These are phyloP conservation scores for Ataeniobius toweri DNA, from an alignment of 2,797 vertebrate species.

Conservation along the genomic window DNA sequence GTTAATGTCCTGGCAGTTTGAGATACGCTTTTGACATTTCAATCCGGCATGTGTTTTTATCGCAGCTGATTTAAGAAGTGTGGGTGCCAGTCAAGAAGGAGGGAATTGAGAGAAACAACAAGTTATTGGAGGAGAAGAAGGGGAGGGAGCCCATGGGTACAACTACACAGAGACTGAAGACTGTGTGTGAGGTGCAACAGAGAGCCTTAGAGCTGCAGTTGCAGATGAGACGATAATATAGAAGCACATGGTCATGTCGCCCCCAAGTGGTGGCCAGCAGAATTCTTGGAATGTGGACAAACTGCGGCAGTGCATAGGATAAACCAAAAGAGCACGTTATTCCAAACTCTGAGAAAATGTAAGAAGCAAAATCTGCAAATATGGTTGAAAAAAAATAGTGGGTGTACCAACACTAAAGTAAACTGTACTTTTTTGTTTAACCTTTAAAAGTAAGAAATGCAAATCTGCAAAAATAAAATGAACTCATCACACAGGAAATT, in stretches of 20 bases:
- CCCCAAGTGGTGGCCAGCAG: constrained; percentile 73
- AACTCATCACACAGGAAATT: constrained; percentile 25
- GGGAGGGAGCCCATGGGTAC: constrained; percentile 29
- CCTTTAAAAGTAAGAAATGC: constrained; percentile 33
- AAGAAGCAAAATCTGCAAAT: constrained; percentile 8
- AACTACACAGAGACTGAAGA: constrained; percentile 42
- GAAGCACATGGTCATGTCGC: constrained; percentile 72
- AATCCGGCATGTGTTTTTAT: constrained; percentile 83
- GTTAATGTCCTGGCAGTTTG: constrained; percentile 86
- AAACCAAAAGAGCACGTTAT: constrained; percentile 27
- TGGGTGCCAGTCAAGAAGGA: constrained; percentile 34
- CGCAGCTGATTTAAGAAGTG: constrained; percentile 79
- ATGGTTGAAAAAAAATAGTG: constrained; percentile 1
- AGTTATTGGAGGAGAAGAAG: constrained; percentile 7
- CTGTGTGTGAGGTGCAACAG: constrained; percentile 47
- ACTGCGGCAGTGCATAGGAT: constrained; percentile 60
- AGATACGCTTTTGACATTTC: constrained; percentile 86
- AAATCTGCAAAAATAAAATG: constrained; percentile 18
- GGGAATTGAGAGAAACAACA: constrained; percentile 27
- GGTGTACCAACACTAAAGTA: neutral
- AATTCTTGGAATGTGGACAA: constrained; percentile 46
- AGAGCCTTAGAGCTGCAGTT: constrained; percentile 49
- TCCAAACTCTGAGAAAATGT: constrained; percentile 13
- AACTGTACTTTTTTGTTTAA: constrained; percentile 6
- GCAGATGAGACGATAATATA: constrained; percentile 20